phyloP scores from a whole-genome alignment of 2,113 vertebrate species.

The Odontophorus gujanensis region DNA sequence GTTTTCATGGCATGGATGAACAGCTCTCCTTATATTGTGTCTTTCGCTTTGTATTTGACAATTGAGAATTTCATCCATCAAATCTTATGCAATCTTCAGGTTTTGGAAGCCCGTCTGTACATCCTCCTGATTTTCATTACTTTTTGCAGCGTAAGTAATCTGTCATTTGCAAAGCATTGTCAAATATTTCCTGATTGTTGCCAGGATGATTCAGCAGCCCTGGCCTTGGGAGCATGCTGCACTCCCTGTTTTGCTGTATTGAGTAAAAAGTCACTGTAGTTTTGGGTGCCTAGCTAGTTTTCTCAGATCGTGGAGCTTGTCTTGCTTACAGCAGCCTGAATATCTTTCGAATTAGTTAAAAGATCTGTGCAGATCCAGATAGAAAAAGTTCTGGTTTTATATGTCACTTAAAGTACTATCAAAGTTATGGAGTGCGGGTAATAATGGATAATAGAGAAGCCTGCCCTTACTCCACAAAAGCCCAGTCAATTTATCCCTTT shows the following conservation, averaged over 20 bases:
- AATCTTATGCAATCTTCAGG: not conserved
- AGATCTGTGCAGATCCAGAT: not conserved
- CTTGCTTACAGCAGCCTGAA: not conserved
- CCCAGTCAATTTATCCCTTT: not conserved
- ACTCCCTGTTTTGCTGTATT: not conserved
- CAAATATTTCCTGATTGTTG: not conserved
- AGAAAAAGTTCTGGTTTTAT: not conserved
- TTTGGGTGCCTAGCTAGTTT: not conserved
- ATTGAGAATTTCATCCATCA: constrained; percentile 4
- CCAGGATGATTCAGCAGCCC: constrained; percentile 17
- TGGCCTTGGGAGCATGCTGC: not conserved
- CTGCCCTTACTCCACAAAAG: not conserved
- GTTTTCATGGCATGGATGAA: not conserved
- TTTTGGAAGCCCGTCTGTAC: constrained; percentile 5
- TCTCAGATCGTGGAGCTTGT: not conserved
- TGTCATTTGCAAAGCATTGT: not conserved
- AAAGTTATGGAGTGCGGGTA: not conserved
- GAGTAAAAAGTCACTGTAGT: not conserved
- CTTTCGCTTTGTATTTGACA: not conserved
- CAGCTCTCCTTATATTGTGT: not conserved
- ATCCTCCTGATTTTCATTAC: not conserved
- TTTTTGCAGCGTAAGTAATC: not conserved
- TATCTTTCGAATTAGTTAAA: not conserved
- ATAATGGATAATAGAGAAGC: not conserved
- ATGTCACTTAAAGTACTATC: not conserved